phyloP scores from a whole-genome alignment of 35 echinoderm and acorn worm genomes.

The Lytechinus variegatus region DNA sequence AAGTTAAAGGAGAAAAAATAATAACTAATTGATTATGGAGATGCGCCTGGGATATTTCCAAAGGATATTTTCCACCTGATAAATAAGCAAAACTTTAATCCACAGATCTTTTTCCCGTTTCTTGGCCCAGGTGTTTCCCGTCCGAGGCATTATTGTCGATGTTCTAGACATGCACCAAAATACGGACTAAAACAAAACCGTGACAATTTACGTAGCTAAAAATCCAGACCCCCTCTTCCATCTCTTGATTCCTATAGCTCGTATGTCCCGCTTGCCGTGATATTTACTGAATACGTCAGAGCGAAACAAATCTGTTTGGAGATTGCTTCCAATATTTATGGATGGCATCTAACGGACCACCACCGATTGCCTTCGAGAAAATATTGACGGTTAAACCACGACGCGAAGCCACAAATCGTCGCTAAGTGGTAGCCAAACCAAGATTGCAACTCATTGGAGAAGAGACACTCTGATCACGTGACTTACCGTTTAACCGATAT shows the following conservation, averaged over 20 bases:
- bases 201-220: slow-evolving; percentile 40
- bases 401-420: slow-evolving; percentile 9
- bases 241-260: neutral
- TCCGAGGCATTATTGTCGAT: neutral
- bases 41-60: too few species aligned
- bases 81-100: neutral
- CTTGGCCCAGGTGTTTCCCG: slow-evolving; percentile 9
- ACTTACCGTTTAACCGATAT: neutral
- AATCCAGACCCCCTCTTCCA: neutral
- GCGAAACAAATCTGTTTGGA: slow-evolving; percentile 37
- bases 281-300: slow-evolving; percentile 29
- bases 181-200: neutral
- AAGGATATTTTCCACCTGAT: neutral
- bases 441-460: neutral
- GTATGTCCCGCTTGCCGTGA: neutral
- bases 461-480: neutral
- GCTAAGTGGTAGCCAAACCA: slow-evolving; percentile 10
- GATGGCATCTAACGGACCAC: slow-evolving; percentile 9
- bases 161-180: neutral
- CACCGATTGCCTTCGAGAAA: slow-evolving; percentile 15
- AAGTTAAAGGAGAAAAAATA: too few species aligned
- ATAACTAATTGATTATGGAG: too few species aligned
- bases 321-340: slow-evolving; percentile 45
- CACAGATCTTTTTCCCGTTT: neutral
- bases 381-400: slow-evolving; percentile 2